Base-by-base conservation (phyloP, 2,113 vertebrate genomes). In the Ochotona curzoniae region DNA sequence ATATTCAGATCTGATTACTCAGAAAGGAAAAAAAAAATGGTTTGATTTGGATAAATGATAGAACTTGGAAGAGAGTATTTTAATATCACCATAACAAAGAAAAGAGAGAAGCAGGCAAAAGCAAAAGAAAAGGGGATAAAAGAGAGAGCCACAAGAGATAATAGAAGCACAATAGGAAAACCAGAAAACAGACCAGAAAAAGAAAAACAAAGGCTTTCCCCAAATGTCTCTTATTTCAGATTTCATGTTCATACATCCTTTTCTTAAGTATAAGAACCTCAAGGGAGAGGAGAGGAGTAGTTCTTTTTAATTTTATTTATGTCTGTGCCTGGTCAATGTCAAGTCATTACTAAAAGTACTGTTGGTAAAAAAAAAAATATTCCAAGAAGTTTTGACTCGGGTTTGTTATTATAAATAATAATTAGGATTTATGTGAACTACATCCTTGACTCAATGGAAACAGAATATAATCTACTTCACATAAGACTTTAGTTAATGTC, bases 31-130 rank as follows among this genome's bases (percentile, higher is more conserved):
- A 75, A 64, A 86, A 88, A 66, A 74, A 54, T 47, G 7, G 26
- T 83, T 83, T 89, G 74, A 85, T 70, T 93, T 89, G 18, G 74
- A 18, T 60, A 82, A 92, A 86, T 74, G 80, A n/a, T 91, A 79
- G 83, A 89, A 80, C 90, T 87, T 70, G 63, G 47, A 8, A 15
- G 20, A 35, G n/a, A 49, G 14, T 35, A 51, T 79, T 70, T 89
- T 80, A 63, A 44, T 87, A 57, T 79, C n/a, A 76, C 35, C 71
- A 82, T 87, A n/a, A 95, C 70, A 93, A 93, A 83, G 51, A 32
- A 17, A 87, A 67, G 57, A 28, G 8, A 57, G 30, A 44, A 73
- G 64, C 15, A 73, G 64, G 66, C 70, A 83, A 94, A 94, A 78
- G 23, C 51, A 63, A 47, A 66, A 81, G 30, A 57, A 70, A 83